Conservation (phyloP, 2,888 invertebrate genomes). For the Cetonia aurata region DNA sequence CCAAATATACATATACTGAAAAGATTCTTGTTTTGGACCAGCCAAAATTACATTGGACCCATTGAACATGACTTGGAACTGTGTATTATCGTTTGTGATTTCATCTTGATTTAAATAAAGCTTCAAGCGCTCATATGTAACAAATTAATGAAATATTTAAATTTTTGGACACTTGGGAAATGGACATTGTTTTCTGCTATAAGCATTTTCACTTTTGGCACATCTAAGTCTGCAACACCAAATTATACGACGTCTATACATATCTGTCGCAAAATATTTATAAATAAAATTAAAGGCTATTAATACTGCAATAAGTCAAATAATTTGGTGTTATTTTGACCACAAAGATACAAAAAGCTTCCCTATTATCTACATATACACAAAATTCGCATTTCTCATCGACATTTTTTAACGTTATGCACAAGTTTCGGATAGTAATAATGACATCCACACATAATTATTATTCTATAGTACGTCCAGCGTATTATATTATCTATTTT, state of each 20-base stretch:
- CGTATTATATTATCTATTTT: conserved; percentile 21
- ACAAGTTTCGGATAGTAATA: no score
- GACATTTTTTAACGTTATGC: no score
- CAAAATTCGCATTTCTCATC: no score
- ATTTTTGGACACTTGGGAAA: conserved; percentile 10
- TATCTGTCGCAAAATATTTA: background rate
- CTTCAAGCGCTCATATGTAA: no score
- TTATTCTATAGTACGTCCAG: conserved; percentile 31
- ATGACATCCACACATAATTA: background rate
- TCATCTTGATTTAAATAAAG: background rate
- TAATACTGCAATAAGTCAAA: conserved; percentile 2
- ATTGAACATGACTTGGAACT: conserved; percentile 24
- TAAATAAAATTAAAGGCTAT: background rate
- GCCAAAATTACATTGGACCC: conserved; percentile 51
- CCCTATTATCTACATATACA: background rate
- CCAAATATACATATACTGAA: conserved; percentile 6
- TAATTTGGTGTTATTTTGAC: background rate
- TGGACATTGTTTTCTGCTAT: background rate
- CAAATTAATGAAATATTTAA: background rate
- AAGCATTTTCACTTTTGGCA: conserved; percentile 32
- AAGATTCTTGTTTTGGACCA: conserved; percentile 50
- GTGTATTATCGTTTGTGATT: background rate
- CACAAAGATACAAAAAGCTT: conserved; percentile 16
- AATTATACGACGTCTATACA: background rate
- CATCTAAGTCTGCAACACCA: background rate